Conservation (phyloP, 2,113 vertebrate genomes). For the Plecotus auritus region DNA sequence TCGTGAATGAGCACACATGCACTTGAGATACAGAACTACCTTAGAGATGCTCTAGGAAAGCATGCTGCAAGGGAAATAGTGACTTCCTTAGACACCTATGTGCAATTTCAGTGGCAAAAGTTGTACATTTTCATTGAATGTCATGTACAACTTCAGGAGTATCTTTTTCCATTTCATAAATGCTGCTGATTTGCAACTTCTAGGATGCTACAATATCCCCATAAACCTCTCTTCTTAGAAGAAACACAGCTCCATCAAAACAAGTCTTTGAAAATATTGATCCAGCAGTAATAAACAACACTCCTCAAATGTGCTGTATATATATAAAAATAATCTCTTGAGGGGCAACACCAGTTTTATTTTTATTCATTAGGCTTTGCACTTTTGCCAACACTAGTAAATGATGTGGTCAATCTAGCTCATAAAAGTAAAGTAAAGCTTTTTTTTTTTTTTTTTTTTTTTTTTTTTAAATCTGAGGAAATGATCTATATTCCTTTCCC, state of each 20-base stretch:
- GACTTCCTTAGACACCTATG: background rate
- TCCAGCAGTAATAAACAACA: slow-evolving; percentile 65
- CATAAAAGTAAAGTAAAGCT: background rate
- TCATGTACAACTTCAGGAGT: background rate
- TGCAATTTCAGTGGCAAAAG: slow-evolving; percentile 14
- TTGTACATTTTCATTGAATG: background rate
- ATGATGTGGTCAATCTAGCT: slow-evolving; percentile 19
- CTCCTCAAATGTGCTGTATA: slow-evolving; percentile 26
- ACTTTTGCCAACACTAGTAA: slow-evolving; percentile 36
- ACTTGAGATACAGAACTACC: background rate
- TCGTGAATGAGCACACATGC: background rate
- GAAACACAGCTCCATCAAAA: slow-evolving; percentile 57
- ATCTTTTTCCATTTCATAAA: slow-evolving; percentile 33
- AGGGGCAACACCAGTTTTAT: slow-evolving; percentile 37
- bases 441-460: background rate
- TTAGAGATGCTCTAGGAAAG: background rate
- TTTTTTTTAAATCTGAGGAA: background rate
- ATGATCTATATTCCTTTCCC: slow-evolving; percentile 27
- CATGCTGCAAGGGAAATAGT: background rate
- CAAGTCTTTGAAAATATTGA: slow-evolving; percentile 68
- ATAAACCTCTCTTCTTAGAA: slow-evolving; percentile 49
- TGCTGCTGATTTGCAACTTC: slow-evolving; percentile 46
- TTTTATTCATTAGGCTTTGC: slow-evolving; percentile 39
- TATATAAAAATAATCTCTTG: background rate
- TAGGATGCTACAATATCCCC: background rate